Percentiles rank a stretch among this genome's conserved stretches.
phyloP scores from a whole-genome alignment of 2,888 invertebrate species.

The Temnothorax rugatulus region DNA sequence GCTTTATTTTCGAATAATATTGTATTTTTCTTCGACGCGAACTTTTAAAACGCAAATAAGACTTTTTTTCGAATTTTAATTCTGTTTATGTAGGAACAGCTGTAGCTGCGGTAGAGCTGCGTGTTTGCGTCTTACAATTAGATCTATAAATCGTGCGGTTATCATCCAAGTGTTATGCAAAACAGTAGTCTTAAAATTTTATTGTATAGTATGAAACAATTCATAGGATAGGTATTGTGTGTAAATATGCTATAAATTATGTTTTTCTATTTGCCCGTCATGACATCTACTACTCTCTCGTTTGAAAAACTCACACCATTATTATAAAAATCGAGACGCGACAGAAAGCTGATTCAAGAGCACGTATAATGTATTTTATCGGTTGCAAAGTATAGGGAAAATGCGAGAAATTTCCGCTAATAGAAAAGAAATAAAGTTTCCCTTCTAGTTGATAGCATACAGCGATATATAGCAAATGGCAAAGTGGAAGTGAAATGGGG shows the following conservation, averaged over 20 bases:
- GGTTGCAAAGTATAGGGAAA: neutral
- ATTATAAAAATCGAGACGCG: neutral
- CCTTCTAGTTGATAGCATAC: neutral
- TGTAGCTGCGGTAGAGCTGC: neutral
- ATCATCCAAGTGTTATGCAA: neutral
- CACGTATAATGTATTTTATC: neutral
- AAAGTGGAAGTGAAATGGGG: neutral
- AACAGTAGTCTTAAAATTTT: neutral
- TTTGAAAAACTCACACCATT: neutral
- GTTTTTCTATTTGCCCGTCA: neutral
- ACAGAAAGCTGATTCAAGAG: neutral
- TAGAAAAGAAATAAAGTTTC: neutral
- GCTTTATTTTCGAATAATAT: neutral
- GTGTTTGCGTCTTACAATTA: neutral
- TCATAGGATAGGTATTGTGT: neutral
- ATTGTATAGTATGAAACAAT: neutral
- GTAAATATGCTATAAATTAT: neutral
- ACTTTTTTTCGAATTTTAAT: neutral
- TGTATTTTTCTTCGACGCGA: neutral
- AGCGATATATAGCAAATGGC: neutral
- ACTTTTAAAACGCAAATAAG: neutral
- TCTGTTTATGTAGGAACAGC: neutral
- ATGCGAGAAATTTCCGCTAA: neutral
- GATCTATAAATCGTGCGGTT: slow-evolving; percentile 18
- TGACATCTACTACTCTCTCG: neutral